Evolutionary conservation across 2,888 invertebrate genomes (phyloP).

Genomic region (Serripes groenlandicus): DNA sequence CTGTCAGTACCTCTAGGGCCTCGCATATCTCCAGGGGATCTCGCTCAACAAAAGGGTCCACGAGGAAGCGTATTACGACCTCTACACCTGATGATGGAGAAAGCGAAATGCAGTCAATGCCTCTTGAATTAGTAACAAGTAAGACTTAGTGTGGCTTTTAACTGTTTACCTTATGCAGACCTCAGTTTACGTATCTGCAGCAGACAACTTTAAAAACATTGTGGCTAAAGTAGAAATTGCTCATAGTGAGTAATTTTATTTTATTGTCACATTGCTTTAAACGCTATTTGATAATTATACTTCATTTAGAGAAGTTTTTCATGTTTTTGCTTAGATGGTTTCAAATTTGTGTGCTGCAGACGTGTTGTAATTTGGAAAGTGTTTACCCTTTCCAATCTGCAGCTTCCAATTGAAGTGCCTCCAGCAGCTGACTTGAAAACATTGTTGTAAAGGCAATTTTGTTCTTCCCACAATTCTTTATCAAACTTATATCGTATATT

Average conservation of each 20-base stretch:
- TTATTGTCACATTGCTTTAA: not conserved
- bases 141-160: not conserved
- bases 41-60: constrained; percentile 23
- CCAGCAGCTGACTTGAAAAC: too few species aligned
- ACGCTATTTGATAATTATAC: too few species aligned
- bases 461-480: too few species aligned
- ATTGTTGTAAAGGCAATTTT: too few species aligned
- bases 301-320: too few species aligned
- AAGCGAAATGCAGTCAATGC: constrained; percentile 22
- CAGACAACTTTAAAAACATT: not conserved
- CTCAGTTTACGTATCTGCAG: not conserved
- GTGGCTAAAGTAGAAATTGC: not conserved
- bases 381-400: too few species aligned
- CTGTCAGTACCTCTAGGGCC: constrained; percentile 40
- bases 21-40: constrained; percentile 38
- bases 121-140: constrained; percentile 28
- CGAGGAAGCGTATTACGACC: constrained; percentile 34
- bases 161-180: not conserved
- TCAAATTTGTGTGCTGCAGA: too few species aligned
- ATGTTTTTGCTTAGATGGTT: too few species aligned
- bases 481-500: too few species aligned
- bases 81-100: constrained; percentile 16
- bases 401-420: too few species aligned
- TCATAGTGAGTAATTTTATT: not conserved
- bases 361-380: too few species aligned